Conservation (phyloP, 2,797 vertebrate species). For the Diglossa cyanea region DNA sequence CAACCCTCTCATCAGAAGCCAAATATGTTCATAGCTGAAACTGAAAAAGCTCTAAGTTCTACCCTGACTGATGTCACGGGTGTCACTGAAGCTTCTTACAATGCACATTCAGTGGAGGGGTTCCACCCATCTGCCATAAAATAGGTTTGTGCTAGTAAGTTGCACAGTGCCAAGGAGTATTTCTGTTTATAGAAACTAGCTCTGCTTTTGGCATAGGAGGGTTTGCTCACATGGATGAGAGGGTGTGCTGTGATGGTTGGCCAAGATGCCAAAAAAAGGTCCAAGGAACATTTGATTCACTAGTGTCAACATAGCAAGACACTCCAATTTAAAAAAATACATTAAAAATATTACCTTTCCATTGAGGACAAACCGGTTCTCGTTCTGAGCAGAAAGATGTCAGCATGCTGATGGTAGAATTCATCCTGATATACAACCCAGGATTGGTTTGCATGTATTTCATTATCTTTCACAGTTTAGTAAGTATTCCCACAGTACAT, state of each 20-base stretch:
- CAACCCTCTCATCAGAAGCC: neutral
- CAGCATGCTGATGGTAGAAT: neutral
- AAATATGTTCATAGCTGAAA: neutral
- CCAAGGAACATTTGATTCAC: neutral
- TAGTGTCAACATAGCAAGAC: neutral
- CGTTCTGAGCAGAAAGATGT: neutral
- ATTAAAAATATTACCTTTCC: neutral
- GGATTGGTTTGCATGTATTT: neutral
- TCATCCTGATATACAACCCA: neutral
- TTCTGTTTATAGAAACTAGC: neutral
- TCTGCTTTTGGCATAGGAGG: neutral
- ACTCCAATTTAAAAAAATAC: neutral
- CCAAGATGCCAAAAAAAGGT: neutral
- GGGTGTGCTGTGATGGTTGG: neutral
- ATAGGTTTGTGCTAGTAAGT: neutral
- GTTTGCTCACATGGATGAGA: neutral
- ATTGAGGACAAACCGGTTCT: neutral
- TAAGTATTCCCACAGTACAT: neutral
- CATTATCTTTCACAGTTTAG: neutral
- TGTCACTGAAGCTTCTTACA: neutral
- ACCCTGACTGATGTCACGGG: neutral
- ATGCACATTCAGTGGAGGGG: neutral
- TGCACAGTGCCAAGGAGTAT: neutral
- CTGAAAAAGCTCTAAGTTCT: neutral
- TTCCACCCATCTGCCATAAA: neutral